These are phyloP conservation scores for Zaprionus camerounensis DNA, from an alignment of 1,140 invertebrate species.

Conservation along the genomic window DNA sequence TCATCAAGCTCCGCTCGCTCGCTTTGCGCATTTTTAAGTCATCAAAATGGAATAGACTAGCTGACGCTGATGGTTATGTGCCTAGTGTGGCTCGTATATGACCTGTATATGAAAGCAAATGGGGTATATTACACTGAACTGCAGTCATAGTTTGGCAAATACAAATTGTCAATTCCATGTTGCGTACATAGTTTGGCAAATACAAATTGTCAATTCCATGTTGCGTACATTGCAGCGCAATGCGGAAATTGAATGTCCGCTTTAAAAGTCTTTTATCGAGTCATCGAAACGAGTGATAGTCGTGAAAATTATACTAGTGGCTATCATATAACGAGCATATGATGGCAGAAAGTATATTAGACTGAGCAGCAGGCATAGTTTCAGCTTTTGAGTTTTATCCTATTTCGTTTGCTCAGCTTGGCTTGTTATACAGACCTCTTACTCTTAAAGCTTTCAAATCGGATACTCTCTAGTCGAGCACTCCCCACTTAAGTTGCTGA, in stretches of 20 bases:
- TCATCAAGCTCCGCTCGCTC: slow-evolving; percentile 24
- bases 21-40: slow-evolving; percentile 44
- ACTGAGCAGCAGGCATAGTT: no score
- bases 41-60: slow-evolving; percentile 25
- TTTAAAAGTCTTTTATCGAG: neutral
- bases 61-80: slow-evolving; percentile 40
- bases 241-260: neutral
- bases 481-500: neutral
- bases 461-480: neutral
- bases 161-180: neutral
- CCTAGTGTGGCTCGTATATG: slow-evolving; percentile 37
- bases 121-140: no score
- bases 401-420: no score
- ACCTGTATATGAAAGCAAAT: neutral
- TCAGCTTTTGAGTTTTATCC: no score
- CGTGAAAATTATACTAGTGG: no score
- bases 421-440: no score
- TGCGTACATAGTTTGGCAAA: neutral
- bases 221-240: neutral
- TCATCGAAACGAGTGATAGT: no score
- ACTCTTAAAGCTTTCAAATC: neutral
- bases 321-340: no score
- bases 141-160: neutral
- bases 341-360: no score
- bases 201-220: neutral